These are phyloP conservation scores for Thinocorus orbignyianus DNA, from an alignment of 2,113 vertebrate species.

Conservation along the genomic window DNA sequence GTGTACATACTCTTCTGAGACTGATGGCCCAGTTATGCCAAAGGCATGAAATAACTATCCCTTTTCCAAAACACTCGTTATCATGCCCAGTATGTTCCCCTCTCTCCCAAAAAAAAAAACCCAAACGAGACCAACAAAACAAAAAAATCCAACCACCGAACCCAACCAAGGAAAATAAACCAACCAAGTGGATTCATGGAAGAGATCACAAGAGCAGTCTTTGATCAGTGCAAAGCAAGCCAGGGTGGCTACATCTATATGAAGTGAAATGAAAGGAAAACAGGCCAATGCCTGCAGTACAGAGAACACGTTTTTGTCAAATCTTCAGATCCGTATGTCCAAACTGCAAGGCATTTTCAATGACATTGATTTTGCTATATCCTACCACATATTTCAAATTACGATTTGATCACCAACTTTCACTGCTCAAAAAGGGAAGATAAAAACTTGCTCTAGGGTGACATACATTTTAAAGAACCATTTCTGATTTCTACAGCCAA, in stretches of 20 bases:
- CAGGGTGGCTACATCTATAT: not conserved
- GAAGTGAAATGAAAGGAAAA: not conserved
- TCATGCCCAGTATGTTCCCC: fast-evolving
- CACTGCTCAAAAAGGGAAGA: not conserved
- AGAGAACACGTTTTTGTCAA: not conserved
- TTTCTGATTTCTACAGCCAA: not conserved
- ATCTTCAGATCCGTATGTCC: not conserved
- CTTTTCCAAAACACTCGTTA: not conserved
- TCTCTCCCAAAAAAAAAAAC: too few species aligned
- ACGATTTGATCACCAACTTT: not conserved
- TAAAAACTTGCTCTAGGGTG: not conserved
- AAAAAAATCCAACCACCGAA: too few species aligned
- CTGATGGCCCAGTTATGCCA: not conserved
- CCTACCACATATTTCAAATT: not conserved
- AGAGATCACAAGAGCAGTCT: not conserved
- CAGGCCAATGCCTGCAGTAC: not conserved
- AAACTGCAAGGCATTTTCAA: not conserved
- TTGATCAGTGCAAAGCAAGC: not conserved
- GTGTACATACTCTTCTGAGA: not conserved
- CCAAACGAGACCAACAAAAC: not conserved
- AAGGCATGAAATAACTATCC: not conserved
- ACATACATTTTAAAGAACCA: not conserved
- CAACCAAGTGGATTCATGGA: not conserved
- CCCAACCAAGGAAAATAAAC: not conserved
- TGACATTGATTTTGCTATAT: not conserved